Percentiles rank a stretch among this genome's conserved stretches.
These are phyloP conservation scores for Nephrotoma guestfalica DNA, from an alignment of 2,888 invertebrate species.

Conservation along the genomic window DNA sequence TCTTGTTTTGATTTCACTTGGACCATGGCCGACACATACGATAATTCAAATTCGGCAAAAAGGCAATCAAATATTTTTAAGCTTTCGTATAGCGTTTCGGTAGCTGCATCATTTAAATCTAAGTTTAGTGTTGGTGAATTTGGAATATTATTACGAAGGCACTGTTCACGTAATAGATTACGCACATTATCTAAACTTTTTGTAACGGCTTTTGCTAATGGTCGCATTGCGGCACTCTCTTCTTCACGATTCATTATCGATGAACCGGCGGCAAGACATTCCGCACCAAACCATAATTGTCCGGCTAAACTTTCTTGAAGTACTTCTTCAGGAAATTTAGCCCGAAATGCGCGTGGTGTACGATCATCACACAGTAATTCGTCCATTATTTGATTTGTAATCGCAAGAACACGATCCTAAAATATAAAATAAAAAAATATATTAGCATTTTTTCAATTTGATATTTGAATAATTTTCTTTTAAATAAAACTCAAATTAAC, in stretches of 20 bases:
- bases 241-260: slow-evolving; percentile 95
- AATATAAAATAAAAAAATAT: neutral
- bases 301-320: slow-evolving; percentile 96
- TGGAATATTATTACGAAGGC: slow-evolving; percentile 48
- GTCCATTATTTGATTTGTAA: slow-evolving; percentile 92
- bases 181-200: slow-evolving; percentile 88
- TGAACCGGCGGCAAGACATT: slow-evolving; percentile 96
- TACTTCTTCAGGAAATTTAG: slow-evolving; percentile 98
- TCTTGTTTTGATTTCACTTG: slow-evolving; percentile 94
- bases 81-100: slow-evolving; percentile 64
- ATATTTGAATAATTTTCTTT: neutral
- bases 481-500: no score
- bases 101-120: slow-evolving; percentile 43
- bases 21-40: slow-evolving; percentile 98
- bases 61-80: slow-evolving; percentile 82
- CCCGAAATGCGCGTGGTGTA: slow-evolving; percentile 86
- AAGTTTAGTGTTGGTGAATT: slow-evolving; percentile 38
- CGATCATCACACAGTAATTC: slow-evolving; percentile 74
- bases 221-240: slow-evolving; percentile 93
- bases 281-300: slow-evolving; percentile 98
- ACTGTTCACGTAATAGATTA: slow-evolving; percentile 77
- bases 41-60: slow-evolving; percentile 95
- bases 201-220: slow-evolving; percentile 91
- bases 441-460: neutral
- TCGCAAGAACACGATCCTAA: slow-evolving; percentile 75